Evolutionary conservation across 1,140 invertebrate genomes (phyloP), one percentile per base, ranked within the genome.

Genomic region (Zaprionus vittiger): DNA sequence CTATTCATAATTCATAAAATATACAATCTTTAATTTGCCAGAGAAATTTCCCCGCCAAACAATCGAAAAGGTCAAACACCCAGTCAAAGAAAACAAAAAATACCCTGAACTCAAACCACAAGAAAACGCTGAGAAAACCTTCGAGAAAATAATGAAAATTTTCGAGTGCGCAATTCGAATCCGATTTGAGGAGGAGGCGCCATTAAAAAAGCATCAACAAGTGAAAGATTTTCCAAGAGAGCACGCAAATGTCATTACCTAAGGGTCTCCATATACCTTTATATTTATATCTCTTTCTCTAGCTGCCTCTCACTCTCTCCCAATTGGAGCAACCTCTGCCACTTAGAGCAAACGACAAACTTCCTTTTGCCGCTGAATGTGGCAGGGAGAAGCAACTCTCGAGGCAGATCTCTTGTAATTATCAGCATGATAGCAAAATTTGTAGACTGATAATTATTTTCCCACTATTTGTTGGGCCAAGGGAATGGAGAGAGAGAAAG

Each of bases 371-470:
- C 4, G 38, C 38, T 41, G 38, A 41, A 41, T 41, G 20, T 24
- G 11, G 20, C 47, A 24, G 47, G 4, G 47, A 14, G 47, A 20
- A 4, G 17, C 41, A 2, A 3, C 41, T 9, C 2, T 7, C 9
- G n/a, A 6, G 41, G 7, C 7, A 52, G 47, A 52, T 52, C 47
- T 77, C 70, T 47, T 17, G 73, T 87, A 87, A 87, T 87, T 83
- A 89, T 70, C 84, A 76, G 73, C 81, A 90, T 89, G 84, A 89
- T 84, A 89, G 81, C 71, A 81, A 85, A 89, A 89, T 89, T 89
- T 89, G 83, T 87, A 89, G 70, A 79, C 84, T 81, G 60, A 87
- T 87, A 87, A 89, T 89, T 89, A 89, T 89, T 90, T 89, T 89
- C 85, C 84, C 84, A 89, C 85, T 90, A 84, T 76, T 79, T 72